These are phyloP conservation scores for Agelastica alni DNA, from an alignment of 2,888 invertebrate species.

Conservation along the genomic window DNA sequence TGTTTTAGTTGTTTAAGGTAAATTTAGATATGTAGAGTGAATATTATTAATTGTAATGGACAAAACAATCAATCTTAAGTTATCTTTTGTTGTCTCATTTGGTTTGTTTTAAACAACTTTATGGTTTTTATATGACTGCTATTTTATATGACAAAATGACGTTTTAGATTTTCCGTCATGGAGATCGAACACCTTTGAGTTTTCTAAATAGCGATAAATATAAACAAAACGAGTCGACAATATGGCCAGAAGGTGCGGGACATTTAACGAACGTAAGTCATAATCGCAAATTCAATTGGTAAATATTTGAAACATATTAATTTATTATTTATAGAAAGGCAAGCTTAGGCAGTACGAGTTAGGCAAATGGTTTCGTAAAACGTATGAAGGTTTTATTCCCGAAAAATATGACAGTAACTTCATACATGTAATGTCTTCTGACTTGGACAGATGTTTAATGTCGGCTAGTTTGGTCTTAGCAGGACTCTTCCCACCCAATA, in stretches of 20 bases:
- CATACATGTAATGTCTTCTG: slow-evolving; percentile 70
- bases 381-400: slow-evolving; percentile 67
- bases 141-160: no score
- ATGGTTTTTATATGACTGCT: no score
- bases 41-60: no score
- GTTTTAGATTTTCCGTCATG: slow-evolving; percentile 27
- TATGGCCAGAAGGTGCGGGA: slow-evolving; percentile 25
- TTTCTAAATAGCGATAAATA: slow-evolving; percentile 24
- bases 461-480: slow-evolving; percentile 80
- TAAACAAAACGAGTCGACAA: slow-evolving; percentile 2
- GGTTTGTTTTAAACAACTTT: no score
- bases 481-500: slow-evolving; percentile 69
- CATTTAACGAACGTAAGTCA: slow-evolving; percentile 27
- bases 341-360: slow-evolving; percentile 73
- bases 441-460: slow-evolving; percentile 84
- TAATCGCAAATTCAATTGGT: neutral
- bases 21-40: no score
- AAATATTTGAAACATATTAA: neutral
- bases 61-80: no score
- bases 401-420: slow-evolving; percentile 59
- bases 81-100: no score
- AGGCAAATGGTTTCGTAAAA: slow-evolving; percentile 71
- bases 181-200: slow-evolving; percentile 20
- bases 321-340: slow-evolving; percentile 55
- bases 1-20: no score